A percentile compares a stretch with the other conserved stretches of the same genome.
These are phyloP conservation scores for Neogobius melanostomus DNA, from an alignment of 2,113 vertebrate species.

Conservation along the genomic window DNA sequence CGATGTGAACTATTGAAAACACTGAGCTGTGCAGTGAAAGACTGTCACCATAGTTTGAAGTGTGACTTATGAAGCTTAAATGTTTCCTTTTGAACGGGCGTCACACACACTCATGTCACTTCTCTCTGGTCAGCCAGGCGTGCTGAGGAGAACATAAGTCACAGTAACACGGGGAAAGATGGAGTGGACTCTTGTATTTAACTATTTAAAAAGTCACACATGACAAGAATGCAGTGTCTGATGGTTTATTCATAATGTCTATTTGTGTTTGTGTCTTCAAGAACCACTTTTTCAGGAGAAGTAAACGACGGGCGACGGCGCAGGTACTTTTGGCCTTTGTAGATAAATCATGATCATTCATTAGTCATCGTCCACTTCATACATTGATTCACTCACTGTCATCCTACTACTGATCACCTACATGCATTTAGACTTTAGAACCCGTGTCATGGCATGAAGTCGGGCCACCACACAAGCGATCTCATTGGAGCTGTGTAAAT, in stretches of 20 bases:
- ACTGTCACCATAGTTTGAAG: neutral
- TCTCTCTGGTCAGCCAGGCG: neutral
- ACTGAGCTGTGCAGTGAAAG: too few relatives aligned
- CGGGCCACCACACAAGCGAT: too few relatives aligned
- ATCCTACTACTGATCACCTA: too few relatives aligned
- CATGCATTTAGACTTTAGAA: too few relatives aligned
- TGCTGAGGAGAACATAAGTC: neutral
- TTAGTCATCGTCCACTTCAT: neutral
- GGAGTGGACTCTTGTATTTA: neutral
- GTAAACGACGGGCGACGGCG: conserved; percentile 37
- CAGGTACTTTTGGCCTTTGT: conserved; percentile 37
- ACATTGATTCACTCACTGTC: too few relatives aligned
- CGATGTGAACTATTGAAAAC: too few relatives aligned
- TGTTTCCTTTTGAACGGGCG: conserved; percentile 4
- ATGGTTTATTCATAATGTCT: neutral
- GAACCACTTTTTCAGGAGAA: conserved; percentile 60
- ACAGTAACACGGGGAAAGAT: neutral
- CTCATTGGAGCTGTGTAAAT: too few relatives aligned
- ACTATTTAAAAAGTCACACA: neutral
- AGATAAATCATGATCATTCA: neutral
- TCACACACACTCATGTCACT: neutral
- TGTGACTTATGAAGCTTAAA: conserved; percentile 5
- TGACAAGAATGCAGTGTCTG: neutral
- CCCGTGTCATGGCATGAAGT: too few relatives aligned
- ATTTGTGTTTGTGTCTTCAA: conserved; percentile 28